phyloP scores from a whole-genome alignment of 2,888 invertebrate genomes.

The Chymomyza fuscimana region DNA sequence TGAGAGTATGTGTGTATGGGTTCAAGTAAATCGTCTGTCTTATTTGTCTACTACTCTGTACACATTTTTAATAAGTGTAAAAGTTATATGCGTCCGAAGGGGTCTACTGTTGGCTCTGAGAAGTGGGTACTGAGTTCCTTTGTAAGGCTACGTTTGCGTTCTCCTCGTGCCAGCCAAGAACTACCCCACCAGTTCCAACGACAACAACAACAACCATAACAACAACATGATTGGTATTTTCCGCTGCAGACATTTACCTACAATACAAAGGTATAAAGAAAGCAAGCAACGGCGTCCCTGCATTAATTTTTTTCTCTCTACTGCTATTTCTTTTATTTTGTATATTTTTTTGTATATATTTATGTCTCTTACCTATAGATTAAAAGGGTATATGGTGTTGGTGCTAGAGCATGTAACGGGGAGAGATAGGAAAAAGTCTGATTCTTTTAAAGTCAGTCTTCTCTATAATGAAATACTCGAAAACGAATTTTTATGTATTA shows the following conservation, averaged over 20 bases:
- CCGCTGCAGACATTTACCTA: constrained; percentile 70
- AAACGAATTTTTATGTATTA: no score
- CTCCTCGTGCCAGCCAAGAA: background rate
- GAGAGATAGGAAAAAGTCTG: no score
- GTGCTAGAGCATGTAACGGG: no score
- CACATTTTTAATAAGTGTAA: constrained; percentile 63
- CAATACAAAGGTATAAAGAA: constrained; percentile 37
- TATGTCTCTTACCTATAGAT: background rate
- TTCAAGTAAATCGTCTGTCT: constrained; percentile 72
- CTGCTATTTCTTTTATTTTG: constrained; percentile 15
- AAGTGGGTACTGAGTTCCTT: background rate
- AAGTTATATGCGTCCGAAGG: constrained; percentile 24
- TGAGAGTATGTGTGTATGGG: constrained; percentile 5
- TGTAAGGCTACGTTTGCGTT: constrained; percentile 49
- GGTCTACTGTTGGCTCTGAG: background rate
- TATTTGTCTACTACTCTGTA: constrained; percentile 69
- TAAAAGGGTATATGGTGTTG: no score
- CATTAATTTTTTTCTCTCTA: constrained; percentile 41
- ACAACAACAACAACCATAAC: constrained; percentile 38
- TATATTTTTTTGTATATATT: constrained; percentile 9
- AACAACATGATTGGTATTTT: constrained; percentile 72
- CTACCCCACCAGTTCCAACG: constrained; percentile 42
- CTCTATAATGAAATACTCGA: no score
- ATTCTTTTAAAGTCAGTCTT: no score
- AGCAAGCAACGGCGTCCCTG: constrained; percentile 43